Conservation (phyloP, 2,113 vertebrate species). For the Danionella cerebrum region DNA sequence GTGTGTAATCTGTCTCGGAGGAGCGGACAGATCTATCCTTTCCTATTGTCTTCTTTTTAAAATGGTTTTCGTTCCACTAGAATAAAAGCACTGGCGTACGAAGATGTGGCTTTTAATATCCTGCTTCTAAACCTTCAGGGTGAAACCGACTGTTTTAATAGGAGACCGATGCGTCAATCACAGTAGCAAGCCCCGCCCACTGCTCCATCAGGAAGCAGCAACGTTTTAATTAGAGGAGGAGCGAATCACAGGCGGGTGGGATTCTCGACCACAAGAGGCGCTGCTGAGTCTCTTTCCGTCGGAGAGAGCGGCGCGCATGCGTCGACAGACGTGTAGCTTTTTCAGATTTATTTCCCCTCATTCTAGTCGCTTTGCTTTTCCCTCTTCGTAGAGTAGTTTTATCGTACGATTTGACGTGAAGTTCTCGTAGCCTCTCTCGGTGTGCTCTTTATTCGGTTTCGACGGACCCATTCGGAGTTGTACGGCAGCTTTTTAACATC, state of each 20-base stretch:
- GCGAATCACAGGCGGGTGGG: conserved; percentile 21
- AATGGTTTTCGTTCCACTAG: not conserved
- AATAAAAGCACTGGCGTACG: conserved; percentile 1
- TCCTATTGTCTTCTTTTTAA: conserved; percentile 14
- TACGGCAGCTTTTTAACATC: conserved; percentile 14
- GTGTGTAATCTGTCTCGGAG: not conserved
- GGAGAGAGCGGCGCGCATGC: conserved; percentile 17
- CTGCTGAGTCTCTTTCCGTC: conserved; percentile 1
- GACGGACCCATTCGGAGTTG: conserved; percentile 6
- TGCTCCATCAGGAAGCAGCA: not conserved
- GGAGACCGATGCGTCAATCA: not conserved
- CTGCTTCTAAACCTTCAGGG: not conserved
- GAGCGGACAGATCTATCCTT: not conserved
- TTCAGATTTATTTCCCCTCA: not conserved
- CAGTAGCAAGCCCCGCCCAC: not conserved
- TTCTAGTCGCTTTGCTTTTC: not conserved
- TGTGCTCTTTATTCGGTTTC: not conserved
- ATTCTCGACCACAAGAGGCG: conserved; percentile 31
- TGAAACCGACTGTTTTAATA: not conserved
- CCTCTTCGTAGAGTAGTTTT: too few relatives aligned
- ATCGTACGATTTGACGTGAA: not conserved
- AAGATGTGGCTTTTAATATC: not conserved
- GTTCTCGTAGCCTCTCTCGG: conserved; percentile 1
- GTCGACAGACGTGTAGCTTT: conserved; percentile 11
- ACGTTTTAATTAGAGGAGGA: not conserved